Evolutionary conservation across 53 echinoderm and acorn worm species (phyloP), one percentile per base, ranked within the genome.

Genomic region (Echinometra lucunter): DNA sequence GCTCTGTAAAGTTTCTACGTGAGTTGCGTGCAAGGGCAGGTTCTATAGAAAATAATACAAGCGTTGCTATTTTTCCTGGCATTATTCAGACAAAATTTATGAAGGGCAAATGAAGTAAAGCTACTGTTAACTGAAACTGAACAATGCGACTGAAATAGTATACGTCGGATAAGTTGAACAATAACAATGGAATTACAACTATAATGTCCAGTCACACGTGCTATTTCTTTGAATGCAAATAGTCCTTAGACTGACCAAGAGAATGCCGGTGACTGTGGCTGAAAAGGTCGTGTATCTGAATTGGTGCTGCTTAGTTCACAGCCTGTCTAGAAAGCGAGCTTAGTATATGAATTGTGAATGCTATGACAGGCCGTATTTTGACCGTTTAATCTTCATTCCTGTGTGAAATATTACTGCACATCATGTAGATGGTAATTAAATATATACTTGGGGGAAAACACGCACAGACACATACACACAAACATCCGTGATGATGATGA

Each of bases 61-160:
- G n/a, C 28, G 49, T 49, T 28, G 28, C 49, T 81, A 47, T 49
- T 85, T 49, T 28, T 10, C 28, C 49, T 49, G 47, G 10, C 19
- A 49, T 25, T 42, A 42, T 44, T 44, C 6, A 30, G 44, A 18
- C 44, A 80, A 80, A 2, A 44, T 40, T 21, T 44, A 23, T 9
- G 40, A 81, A 81, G 81, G 85, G 28, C 30, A 28, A n/a, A n/a
- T 53, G 11, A 49, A 85, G 30, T 53, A 30, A 85, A 49, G 85
- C 85, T 25, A 30, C 47, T 49, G 49, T 85, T 85, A 83, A 8
- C 10, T 47, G 47, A 25, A 85, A 28, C 11, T 85, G 47, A 45
- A 85, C 85, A 85, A 85, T 85, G 19, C 13, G 85, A 49, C 8
- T 85, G 30, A 85, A 53, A 85, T 28, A 49, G 45, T 85, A n/a